phyloP scores from a whole-genome alignment of 2,113 vertebrate species.

The Ammodytes marinus region DNA sequence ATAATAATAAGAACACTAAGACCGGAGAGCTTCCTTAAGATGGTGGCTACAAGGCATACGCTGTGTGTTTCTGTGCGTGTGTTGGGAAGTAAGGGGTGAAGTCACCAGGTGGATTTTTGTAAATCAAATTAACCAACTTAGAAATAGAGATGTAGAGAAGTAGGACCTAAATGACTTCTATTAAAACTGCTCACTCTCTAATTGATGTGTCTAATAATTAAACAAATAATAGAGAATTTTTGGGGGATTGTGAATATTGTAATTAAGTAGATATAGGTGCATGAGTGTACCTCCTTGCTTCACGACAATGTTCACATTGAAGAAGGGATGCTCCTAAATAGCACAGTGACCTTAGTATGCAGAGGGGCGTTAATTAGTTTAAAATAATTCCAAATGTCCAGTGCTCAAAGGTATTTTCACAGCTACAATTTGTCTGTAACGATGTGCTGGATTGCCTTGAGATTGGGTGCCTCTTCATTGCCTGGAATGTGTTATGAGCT shows the following conservation, averaged over 20 bases:
- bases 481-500: slow-evolving; percentile 4
- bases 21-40: slow-evolving; percentile 57
- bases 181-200: background rate
- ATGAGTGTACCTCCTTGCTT: slow-evolving; percentile 15
- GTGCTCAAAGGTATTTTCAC: background rate
- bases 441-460: no score
- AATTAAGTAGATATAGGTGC: slow-evolving; percentile 10
- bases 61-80: background rate
- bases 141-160: background rate
- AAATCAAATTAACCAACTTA: slow-evolving; percentile 9
- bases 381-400: slow-evolving; percentile 55
- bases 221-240: no score
- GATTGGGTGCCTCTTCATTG: background rate
- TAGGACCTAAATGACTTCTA: background rate
- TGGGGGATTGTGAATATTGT: background rate
- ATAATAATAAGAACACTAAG: slow-evolving; percentile 75
- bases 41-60: slow-evolving; percentile 38
- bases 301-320: background rate
- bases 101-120: background rate
- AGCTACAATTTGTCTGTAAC: no score
- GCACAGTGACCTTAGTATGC: slow-evolving; percentile 40
- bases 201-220: background rate
- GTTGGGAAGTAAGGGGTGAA: background rate
- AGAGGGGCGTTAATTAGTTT: slow-evolving; percentile 61
- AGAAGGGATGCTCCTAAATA: slow-evolving; percentile 40